These are phyloP conservation scores for Temnothorax nylanderi DNA, from an alignment of 1,140 invertebrate species.

Conservation along the genomic window DNA sequence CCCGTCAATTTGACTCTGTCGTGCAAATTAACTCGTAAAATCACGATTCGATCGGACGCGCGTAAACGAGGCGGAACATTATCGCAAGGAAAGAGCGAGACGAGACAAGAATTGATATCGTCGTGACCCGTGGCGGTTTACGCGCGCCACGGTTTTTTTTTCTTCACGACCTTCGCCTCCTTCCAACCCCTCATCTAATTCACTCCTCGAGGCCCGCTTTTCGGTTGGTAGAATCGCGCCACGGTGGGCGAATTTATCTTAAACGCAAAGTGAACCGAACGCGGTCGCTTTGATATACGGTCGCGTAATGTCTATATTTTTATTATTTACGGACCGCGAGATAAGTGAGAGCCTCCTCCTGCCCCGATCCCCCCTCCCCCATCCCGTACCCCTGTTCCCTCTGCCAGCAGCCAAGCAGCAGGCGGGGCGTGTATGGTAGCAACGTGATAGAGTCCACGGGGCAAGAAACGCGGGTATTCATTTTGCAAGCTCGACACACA, in stretches of 20 bases:
- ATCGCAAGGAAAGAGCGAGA: slow-evolving; percentile 19
- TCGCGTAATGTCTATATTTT: slow-evolving; percentile 82
- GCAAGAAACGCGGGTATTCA: slow-evolving; percentile 80
- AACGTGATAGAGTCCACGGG: slow-evolving; percentile 76
- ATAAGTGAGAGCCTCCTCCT: slow-evolving; percentile 77
- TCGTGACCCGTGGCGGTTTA: slow-evolving; percentile 16
- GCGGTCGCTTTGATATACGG: slow-evolving; percentile 78
- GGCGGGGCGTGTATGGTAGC: slow-evolving; percentile 69
- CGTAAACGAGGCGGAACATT: slow-evolving; percentile 37
- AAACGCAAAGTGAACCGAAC: slow-evolving; percentile 78
- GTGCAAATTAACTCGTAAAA: slow-evolving; percentile 45
- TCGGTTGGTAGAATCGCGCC: slow-evolving; percentile 51
- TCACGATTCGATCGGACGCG: slow-evolving; percentile 32
- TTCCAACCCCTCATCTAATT: slow-evolving; percentile 68
- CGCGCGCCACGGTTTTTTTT: slow-evolving; percentile 12
- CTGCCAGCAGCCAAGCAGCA: slow-evolving; percentile 62
- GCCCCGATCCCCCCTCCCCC: slow-evolving; percentile 27
- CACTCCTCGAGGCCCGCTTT: slow-evolving; percentile 64
- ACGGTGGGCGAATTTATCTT: slow-evolving; percentile 77
- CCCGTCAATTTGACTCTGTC: slow-evolving; percentile 51
- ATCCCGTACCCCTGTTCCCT: slow-evolving; percentile 48
- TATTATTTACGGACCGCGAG: slow-evolving; percentile 81
- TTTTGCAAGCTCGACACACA: slow-evolving; percentile 76
- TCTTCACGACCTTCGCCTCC: slow-evolving; percentile 42
- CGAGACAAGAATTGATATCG: slow-evolving; percentile 40